A percentile compares a stretch with the other conserved stretches of the same genome.
Evolutionary conservation across 2,888 invertebrate species (phyloP).

Genomic region (Tetranychus piercei): DNA sequence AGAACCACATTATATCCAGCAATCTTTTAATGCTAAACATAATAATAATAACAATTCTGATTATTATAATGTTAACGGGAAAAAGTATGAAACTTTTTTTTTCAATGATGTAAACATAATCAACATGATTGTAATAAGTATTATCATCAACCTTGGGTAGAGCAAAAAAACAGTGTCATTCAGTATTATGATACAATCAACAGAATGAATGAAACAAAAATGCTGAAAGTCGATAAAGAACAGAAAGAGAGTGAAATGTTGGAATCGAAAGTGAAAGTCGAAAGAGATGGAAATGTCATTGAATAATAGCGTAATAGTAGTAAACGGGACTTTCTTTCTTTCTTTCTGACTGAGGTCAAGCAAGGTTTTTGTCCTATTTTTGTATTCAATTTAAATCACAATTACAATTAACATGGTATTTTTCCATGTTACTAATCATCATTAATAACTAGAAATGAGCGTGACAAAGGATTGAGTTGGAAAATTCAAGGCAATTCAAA

Average conservation of each 20-base stretch:
- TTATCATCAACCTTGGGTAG: background rate
- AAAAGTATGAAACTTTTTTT: background rate
- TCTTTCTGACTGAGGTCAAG: background rate
- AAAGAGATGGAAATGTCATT: background rate
- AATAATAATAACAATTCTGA: too few species aligned
- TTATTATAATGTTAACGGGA: too few species aligned
- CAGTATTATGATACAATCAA: background rate
- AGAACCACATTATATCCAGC: too few species aligned
- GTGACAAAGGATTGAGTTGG: too few species aligned
- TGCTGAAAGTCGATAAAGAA: background rate
- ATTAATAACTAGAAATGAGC: too few species aligned
- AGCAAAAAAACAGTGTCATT: background rate
- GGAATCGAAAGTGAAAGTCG: conserved; percentile 3
- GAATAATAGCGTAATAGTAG: background rate
- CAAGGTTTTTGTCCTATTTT: background rate
- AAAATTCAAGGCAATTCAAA: too few species aligned
- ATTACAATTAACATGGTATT: too few species aligned
- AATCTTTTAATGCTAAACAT: too few species aligned
- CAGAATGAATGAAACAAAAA: background rate
- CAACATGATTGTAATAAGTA: background rate
- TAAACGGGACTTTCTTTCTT: background rate
- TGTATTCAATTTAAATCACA: too few species aligned
- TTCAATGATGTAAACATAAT: background rate
- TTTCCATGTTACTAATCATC: background rate
- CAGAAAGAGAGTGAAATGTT: background rate